Percentiles rank a stretch among this genome's conserved stretches.
phyloP scores from a whole-genome alignment of 2,888 invertebrate genomes.

The Yponomeuta sedellus region DNA sequence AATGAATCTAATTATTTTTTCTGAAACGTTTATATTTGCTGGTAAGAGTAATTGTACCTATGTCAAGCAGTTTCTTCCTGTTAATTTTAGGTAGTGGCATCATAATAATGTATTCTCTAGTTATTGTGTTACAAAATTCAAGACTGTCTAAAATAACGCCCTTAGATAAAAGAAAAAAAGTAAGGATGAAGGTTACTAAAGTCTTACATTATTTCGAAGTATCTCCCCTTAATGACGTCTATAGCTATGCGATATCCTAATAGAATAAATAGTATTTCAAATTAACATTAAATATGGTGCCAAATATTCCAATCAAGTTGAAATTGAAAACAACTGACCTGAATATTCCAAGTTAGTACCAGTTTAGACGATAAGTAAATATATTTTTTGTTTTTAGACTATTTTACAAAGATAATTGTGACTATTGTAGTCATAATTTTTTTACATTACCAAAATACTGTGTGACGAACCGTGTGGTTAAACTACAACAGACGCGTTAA shows the following conservation, averaged over 20 bases:
- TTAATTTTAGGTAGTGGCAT: not conserved
- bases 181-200: too few relatives aligned
- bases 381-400: not conserved
- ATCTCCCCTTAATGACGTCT: too few relatives aligned
- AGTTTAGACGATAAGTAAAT: not conserved
- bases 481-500: not conserved
- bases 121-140: not conserved
- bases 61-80: not conserved
- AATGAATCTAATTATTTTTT: not conserved
- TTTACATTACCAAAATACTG: not conserved
- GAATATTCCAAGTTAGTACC: not conserved
- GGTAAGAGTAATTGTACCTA: not conserved
- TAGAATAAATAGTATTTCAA: not conserved
- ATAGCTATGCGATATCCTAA: too few relatives aligned
- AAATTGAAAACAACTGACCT: not conserved
- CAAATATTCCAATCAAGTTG: not conserved
- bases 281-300: not conserved
- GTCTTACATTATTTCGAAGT: too few relatives aligned
- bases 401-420: not conserved
- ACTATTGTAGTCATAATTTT: not conserved
- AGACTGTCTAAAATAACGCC: not conserved
- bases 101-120: not conserved
- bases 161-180: too few relatives aligned
- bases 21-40: not conserved
- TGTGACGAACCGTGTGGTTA: not conserved